Conservation (phyloP, 1,140 invertebrate genomes). For the Magallana angulata region DNA sequence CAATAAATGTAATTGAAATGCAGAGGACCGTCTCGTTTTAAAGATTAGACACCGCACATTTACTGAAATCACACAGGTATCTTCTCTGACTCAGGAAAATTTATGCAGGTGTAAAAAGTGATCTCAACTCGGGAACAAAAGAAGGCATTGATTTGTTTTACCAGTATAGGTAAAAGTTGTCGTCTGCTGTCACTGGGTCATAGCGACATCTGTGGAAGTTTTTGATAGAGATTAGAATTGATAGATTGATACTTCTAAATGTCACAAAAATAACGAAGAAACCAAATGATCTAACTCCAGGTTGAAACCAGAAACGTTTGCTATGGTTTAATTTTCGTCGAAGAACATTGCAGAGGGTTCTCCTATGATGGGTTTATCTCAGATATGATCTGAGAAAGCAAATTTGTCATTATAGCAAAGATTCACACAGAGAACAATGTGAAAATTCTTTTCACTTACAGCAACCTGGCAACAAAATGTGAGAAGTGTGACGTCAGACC, state of each 20-base stretch:
- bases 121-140: conserved; percentile 10
- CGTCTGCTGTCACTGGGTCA: conserved; percentile 3
- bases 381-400: background rate
- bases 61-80: conserved; percentile 5
- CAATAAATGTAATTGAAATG: conserved; percentile 6
- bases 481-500: background rate
- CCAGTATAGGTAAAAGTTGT: conserved; percentile 5
- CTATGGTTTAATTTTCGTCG: background rate
- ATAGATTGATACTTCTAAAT: background rate
- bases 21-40: background rate
- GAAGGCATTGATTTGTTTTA: background rate
- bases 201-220: background rate
- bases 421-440: background rate
- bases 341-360: background rate
- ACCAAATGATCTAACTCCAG: background rate
- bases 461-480: conserved; percentile 11
- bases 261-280: background rate
- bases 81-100: conserved; percentile 13
- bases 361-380: background rate
- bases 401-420: background rate
- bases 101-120: conserved; percentile 32
- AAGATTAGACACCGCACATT: background rate
- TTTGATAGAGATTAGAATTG: background rate
- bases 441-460: background rate
- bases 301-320: background rate